A percentile compares a stretch with the other conserved stretches of the same genome.
These are phyloP conservation scores for Betta splendens DNA, from an alignment of 2,797 vertebrate genomes.

Conservation along the genomic window DNA sequence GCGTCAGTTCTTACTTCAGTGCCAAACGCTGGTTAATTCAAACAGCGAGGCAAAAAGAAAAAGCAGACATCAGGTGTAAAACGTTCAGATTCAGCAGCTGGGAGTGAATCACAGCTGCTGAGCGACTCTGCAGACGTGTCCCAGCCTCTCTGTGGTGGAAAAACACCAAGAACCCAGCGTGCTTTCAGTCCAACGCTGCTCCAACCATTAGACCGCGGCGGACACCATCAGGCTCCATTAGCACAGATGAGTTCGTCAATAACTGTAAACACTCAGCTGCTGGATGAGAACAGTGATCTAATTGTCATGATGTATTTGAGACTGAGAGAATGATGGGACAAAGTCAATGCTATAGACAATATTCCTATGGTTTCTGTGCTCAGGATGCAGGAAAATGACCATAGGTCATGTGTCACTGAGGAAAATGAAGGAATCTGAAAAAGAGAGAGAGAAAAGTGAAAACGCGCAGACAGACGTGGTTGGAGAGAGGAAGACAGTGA, in stretches of 20 bases:
- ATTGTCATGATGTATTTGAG: slow-evolving; percentile 13
- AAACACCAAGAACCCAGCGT: slow-evolving; percentile 24
- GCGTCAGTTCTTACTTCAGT: too few relatives aligned
- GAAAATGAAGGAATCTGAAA: slow-evolving; percentile 5
- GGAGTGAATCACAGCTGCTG: slow-evolving; percentile 24
- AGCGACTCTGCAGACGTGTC: slow-evolving; percentile 11
- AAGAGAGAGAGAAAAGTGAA: slow-evolving; percentile 5
- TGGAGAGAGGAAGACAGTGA: slow-evolving; percentile 1
- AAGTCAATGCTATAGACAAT: slow-evolving; percentile 27
- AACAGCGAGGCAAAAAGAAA: not conserved
- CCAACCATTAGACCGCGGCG: slow-evolving; percentile 39
- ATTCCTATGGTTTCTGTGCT: slow-evolving; percentile 12
- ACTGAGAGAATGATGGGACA: not conserved
- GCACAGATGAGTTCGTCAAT: slow-evolving; percentile 50
- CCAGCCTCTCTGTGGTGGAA: not conserved
- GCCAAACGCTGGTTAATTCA: too few relatives aligned
- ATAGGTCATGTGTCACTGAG: slow-evolving; percentile 17
- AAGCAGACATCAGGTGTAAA: not conserved
- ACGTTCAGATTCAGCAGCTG: slow-evolving; percentile 8
- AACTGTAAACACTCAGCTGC: slow-evolving; percentile 39
- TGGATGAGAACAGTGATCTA: slow-evolving; percentile 44
- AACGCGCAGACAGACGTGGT: not conserved
- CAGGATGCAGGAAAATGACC: slow-evolving; percentile 22
- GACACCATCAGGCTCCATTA: slow-evolving; percentile 29
- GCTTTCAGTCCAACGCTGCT: slow-evolving; percentile 39